These are phyloP conservation scores for rat (Rattus norvegicus) DNA, from an alignment of 2,113 vertebrate species.

Conservation along the genomic window GRCr8 NC_086035.1:17533501-17534000, in stretches of 20 bases:
- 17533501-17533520: not conserved
- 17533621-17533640: not conserved
- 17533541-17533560: not conserved
- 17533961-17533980: not conserved
- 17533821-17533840: not conserved
- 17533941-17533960: not conserved
- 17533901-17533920: not conserved
- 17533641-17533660: not conserved
- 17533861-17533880: not conserved
- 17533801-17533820: not conserved
- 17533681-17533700: not conserved
- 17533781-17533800: not conserved
- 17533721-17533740: not conserved
- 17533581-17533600: not conserved
- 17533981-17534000: not conserved
- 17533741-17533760: not conserved
- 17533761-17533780: not conserved
- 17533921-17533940: not conserved
- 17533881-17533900: not conserved
- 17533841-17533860: not conserved
- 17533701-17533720: not conserved
- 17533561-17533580: too few species aligned
- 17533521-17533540: not conserved
- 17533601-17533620: not conserved
- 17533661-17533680: not conserved